phyloP scores from a whole-genome alignment of 2,797 vertebrate genomes.

The Gambelia wislizenii region DNA sequence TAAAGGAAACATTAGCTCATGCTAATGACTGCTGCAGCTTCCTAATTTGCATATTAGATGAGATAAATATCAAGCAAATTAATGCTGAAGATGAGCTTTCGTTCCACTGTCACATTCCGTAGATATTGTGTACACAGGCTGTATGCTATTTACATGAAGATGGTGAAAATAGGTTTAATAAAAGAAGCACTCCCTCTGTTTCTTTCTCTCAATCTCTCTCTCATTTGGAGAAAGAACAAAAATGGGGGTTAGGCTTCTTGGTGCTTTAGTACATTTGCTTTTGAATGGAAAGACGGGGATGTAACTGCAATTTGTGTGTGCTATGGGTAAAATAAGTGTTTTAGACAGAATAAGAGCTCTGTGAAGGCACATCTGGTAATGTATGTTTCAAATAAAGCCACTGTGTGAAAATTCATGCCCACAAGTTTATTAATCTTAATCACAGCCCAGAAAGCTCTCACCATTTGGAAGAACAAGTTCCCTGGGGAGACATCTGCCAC shows the following conservation, averaged over 20 bases:
- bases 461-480: conserved; percentile 20
- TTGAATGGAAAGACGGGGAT: background rate
- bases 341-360: conserved; percentile 10
- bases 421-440: conserved; percentile 48
- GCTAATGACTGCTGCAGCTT: conserved; percentile 78
- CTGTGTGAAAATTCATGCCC: conserved; percentile 26
- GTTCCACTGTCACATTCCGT: conserved; percentile 64
- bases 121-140: conserved; percentile 51
- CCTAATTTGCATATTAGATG: conserved; percentile 83
- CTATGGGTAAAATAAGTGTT: conserved; percentile 10
- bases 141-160: conserved; percentile 53
- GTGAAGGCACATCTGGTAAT: conserved; percentile 33
- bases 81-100: conserved; percentile 77
- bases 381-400: conserved; percentile 31
- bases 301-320: background rate
- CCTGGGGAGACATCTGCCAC: conserved; percentile 29
- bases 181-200: background rate
- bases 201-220: background rate
- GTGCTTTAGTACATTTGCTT: background rate
- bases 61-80: conserved; percentile 85
- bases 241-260: too few relatives aligned
- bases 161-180: conserved; percentile 53
- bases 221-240: background rate
- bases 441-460: conserved; percentile 29
- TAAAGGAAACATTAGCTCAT: conserved; percentile 74